phyloP scores from a whole-genome alignment of 2,797 vertebrate species.

The Hapalemur alaotrensis region DNA sequence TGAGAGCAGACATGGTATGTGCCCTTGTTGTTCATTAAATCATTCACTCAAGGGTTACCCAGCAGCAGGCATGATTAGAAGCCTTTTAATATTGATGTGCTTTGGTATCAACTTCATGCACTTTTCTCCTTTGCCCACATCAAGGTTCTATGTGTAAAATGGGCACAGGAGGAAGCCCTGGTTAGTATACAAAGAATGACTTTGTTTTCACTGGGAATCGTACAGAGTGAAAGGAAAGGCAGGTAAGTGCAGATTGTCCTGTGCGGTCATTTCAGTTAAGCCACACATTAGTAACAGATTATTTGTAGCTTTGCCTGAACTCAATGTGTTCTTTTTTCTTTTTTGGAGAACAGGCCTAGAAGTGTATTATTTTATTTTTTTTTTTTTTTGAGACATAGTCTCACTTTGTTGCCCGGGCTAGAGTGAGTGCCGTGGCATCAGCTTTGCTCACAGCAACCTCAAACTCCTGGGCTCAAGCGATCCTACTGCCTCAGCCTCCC shows the following conservation, averaged over 20 bases:
- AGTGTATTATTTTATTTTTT: too few species aligned
- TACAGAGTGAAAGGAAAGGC: background rate
- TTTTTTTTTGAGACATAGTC: too few species aligned
- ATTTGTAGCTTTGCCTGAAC: background rate
- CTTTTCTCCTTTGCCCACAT: slow-evolving; percentile 5
- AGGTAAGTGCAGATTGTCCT: background rate
- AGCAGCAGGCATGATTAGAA: background rate
- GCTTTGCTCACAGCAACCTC: too few species aligned
- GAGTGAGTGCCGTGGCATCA: too few species aligned
- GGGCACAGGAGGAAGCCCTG: slow-evolving; percentile 8
- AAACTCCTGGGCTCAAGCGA: too few species aligned
- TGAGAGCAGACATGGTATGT: background rate
- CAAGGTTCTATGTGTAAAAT: slow-evolving; percentile 18
- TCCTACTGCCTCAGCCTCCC: too few species aligned
- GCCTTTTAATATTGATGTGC: slow-evolving; percentile 24
- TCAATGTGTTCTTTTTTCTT: background rate
- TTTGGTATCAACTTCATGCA: slow-evolving; percentile 20
- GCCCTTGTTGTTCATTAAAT: background rate
- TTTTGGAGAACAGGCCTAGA: too few species aligned
- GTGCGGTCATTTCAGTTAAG: background rate
- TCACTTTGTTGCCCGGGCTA: too few species aligned
- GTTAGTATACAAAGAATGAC: slow-evolving; percentile 8
- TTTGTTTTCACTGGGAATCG: slow-evolving; percentile 22
- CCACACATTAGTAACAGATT: background rate
- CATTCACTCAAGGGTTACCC: background rate